A percentile compares a stretch with the other conserved stretches of the same genome.
Evolutionary conservation across 2,113 vertebrate species (phyloP).

Genomic region (Panthera uncia): DNA sequence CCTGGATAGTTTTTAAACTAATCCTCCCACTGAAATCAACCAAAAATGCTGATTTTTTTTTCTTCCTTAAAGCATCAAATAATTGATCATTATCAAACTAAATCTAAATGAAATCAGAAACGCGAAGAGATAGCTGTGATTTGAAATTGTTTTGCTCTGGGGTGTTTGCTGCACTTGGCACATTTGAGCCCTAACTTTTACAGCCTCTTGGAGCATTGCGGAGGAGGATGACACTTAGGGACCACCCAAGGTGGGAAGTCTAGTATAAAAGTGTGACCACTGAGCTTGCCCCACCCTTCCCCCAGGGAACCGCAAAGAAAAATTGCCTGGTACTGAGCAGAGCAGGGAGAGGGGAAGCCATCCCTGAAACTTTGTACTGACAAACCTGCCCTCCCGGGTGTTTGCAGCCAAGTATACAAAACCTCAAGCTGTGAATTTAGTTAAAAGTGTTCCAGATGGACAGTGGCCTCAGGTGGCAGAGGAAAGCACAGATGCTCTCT

Average conservation of each 20-base stretch:
- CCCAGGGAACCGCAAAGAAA: not conserved
- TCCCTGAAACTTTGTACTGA: not conserved
- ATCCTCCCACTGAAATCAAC: not conserved
- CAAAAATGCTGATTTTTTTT: not conserved
- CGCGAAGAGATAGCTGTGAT: not conserved
- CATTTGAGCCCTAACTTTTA: not conserved
- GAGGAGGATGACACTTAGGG: constrained; percentile 25
- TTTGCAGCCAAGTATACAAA: not conserved
- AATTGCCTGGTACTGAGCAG: not conserved
- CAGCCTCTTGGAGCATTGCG: not conserved
- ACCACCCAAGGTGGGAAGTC: constrained; percentile 52
- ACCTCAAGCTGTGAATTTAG: not conserved
- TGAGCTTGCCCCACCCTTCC: not conserved
- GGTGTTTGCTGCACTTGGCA: constrained; percentile 56
- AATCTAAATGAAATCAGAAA: constrained; percentile 41
- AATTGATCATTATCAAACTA: constrained; percentile 55
- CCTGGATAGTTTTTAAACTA: not conserved
- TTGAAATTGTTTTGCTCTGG: not conserved
- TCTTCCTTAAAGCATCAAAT: constrained; percentile 46
- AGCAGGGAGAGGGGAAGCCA: not conserved
- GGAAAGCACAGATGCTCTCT: not conserved
- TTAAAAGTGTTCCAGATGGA: not conserved
- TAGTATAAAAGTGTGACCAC: not conserved
- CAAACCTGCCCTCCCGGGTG: not conserved
- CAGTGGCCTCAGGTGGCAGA: constrained; percentile 37